Base-by-base conservation (phyloP, 2,888 invertebrate genomes). In the Notocelia uddmanniana region DNA sequence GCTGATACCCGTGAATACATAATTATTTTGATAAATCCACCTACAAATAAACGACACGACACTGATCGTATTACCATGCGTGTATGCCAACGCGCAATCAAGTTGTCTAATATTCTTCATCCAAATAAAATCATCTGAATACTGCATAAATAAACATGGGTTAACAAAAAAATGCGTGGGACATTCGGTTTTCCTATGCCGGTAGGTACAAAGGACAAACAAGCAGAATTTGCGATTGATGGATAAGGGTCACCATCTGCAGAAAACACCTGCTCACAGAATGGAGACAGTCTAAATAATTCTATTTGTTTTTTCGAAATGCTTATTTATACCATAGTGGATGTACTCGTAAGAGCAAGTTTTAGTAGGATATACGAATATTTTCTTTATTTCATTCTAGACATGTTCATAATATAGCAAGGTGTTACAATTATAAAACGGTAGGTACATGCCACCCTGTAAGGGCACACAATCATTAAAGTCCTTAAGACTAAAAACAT, bases 221-320 rank as follows among this genome's bases (percentile, higher is more conserved):
- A 41, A 66, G 11, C 37, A 52, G 10, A 18, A 37, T 54, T 34
- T 21, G 2, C 37, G 1, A 66, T 66, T 23, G 41, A 66, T 18
- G 18, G 55, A 41, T 66, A 66, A 54, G 64, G 37, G 64, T 54
- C 37, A 21, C 64, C 54, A 54, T 54, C 21, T 15, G 19, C n/a
- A 63, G 18, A 63, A 52, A 64, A 54, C 37, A 64, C 54, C 37
- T 64, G 54, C 54, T 37, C 23, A n/a, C n/a, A 15, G 1, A 15
- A 13, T 15, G 6, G 19, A 21, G 8, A 11, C 13, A 21, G 13
- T 54, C 13, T 11, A 23, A 23, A 15, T 15, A 54, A 55, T 55
- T 55, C 55, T 55, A 2, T 31, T 31, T 31, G 31, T 31, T 5
- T n/a, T n/a, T n/a, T n/a, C n/a, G n/a, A n/a, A n/a, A n/a, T n/a